A percentile compares a stretch with the other conserved stretches of the same genome.
Evolutionary conservation across 2,797 vertebrate species (phyloP).

Genomic region (Cryptoblepharus egeriae): DNA sequence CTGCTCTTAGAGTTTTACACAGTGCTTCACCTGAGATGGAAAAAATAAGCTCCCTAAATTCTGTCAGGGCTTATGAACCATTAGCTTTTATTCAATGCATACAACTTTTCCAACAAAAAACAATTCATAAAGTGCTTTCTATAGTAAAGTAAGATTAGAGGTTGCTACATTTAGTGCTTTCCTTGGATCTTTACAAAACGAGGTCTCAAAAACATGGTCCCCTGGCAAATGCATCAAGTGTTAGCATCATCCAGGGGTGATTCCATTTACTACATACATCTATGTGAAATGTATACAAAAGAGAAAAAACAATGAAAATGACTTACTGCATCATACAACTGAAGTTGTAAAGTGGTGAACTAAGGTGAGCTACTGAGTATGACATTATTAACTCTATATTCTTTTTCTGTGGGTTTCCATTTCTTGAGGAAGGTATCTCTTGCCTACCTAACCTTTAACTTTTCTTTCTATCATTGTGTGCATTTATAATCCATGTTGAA

Average conservation of each 20-base stretch:
- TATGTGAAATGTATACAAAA: not conserved
- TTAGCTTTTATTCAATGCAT: no score
- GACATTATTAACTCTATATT: constrained; percentile 12
- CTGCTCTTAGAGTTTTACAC: not conserved
- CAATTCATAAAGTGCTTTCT: no score
- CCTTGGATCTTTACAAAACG: no score
- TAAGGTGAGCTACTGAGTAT: constrained; percentile 24
- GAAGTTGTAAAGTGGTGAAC: not conserved
- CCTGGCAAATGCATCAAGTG: not conserved
- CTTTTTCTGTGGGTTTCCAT: constrained; percentile 35
- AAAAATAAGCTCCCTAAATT: not conserved
- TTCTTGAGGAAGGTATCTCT: constrained; percentile 34
- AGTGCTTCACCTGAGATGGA: not conserved
- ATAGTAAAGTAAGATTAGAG: not conserved
- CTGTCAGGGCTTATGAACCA: not conserved
- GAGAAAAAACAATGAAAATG: constrained; percentile 1
- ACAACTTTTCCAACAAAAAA: no score
- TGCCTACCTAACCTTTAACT: constrained; percentile 54
- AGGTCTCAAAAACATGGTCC: not conserved
- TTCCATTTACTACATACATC: not conserved
- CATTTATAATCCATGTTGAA: constrained; percentile 58
- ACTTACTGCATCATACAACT: not conserved
- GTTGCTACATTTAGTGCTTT: not conserved
- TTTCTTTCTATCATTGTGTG: constrained; percentile 53
- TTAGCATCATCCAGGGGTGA: not conserved